Evolutionary conservation across 2,797 vertebrate species (phyloP), one percentile per base, ranked within the genome.

Genomic region (Takifugu ocellatus): DNA sequence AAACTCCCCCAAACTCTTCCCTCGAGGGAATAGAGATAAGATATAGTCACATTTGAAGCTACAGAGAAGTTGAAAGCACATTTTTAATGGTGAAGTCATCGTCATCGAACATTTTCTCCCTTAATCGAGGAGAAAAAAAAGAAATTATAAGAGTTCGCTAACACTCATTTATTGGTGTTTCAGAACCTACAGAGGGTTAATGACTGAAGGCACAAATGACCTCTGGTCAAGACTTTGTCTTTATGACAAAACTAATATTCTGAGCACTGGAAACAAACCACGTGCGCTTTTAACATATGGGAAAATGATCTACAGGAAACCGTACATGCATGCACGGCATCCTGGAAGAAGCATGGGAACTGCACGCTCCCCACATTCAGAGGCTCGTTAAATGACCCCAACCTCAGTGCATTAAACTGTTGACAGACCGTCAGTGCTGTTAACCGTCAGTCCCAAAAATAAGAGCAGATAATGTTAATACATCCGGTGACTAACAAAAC

Each of bases 1-100:
- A 89, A 86, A 90, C 80, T 81, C 85, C 79, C 87, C 78, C 73
- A 87, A 90, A 81, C 61, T 77, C 66, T 56, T 48, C 67, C 77
- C 74, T 29, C 83, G 54, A 51, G 86, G 85, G 87, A 89, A 83
- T 64, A 67, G 66, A 57, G 62, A 68, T 48, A 72, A 81, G 74
- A 84, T 83, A 84, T 81, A 84, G 76, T 70, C 73, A 62, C 61
- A 66, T 66, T 84, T 84, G 84, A 88, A 85, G 81, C 77, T 70
- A 72, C 75, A 80, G 66, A 33, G 42, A 54, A 39, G 36, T 33
- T 39, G 10, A 56, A 49, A 10, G 58, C 49, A 67, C 48, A 48
- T 12, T 42, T 14, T 42, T 6, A 42, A 42, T 42, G 10, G 36
- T 3, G 14, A 42, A 3, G 7, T 29, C 27, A 29, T 7, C 27